phyloP scores from a whole-genome alignment of 1,140 invertebrate genomes.

The Cyphomyrmex costatus region DNA sequence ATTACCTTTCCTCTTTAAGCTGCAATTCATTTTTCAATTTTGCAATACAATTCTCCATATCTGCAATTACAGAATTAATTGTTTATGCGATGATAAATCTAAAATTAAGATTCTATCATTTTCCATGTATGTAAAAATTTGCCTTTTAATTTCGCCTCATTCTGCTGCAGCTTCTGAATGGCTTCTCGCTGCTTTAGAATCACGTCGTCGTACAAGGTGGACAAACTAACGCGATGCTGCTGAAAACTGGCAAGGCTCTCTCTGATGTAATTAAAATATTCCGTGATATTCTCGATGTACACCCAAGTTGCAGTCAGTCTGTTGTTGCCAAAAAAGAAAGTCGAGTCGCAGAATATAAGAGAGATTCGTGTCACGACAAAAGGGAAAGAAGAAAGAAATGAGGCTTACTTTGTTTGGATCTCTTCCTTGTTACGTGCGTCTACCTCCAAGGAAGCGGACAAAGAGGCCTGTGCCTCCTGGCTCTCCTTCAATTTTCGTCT shows the following conservation, averaged over 20 bases:
- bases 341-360: neutral
- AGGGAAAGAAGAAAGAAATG: neutral
- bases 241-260: conserved; percentile 64
- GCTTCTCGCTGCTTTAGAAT: conserved; percentile 36
- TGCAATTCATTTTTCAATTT: conserved; percentile 32
- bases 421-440: conserved; percentile 53
- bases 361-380: neutral
- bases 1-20: conserved; percentile 64
- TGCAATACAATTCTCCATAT: conserved; percentile 14
- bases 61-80: conserved; percentile 41
- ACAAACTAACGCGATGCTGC: conserved; percentile 57
- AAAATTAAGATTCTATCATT: neutral
- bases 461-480: conserved; percentile 38
- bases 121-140: neutral
- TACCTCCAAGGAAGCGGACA: conserved; percentile 39
- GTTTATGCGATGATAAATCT: neutral
- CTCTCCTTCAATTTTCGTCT: conserved; percentile 57
- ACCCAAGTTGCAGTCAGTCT: conserved; percentile 67
- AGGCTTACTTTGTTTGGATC: conserved; percentile 54
- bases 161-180: conserved; percentile 44
- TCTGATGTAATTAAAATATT: conserved; percentile 66
- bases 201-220: conserved; percentile 51
- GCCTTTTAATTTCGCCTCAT: conserved; percentile 30
- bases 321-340: conserved; percentile 7
- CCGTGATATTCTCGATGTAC: conserved; percentile 57